phyloP scores from a whole-genome alignment of 2,113 vertebrate genomes.

The Desmodus rotundus region DNA sequence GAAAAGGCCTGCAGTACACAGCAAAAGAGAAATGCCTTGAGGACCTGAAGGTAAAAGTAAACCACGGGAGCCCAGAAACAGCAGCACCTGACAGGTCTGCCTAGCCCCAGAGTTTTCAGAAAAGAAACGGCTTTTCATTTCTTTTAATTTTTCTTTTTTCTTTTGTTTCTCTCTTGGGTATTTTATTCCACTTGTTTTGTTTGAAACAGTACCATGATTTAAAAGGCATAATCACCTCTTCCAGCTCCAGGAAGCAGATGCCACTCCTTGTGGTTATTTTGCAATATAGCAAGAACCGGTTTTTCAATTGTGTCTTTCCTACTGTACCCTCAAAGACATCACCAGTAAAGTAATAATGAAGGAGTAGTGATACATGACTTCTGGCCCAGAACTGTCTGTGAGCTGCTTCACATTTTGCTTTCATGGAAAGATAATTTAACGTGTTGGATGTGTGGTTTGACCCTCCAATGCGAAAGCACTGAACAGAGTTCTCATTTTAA shows the following conservation, averaged over 20 bases:
- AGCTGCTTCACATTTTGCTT: constrained; percentile 41
- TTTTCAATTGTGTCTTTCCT: constrained; percentile 34
- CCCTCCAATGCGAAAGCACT: background rate
- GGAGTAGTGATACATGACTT: background rate
- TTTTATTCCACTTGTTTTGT: background rate
- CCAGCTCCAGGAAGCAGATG: constrained; percentile 18
- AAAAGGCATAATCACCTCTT: constrained; percentile 21
- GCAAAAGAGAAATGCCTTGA: background rate
- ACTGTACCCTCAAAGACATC: background rate
- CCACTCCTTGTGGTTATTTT: constrained; percentile 29
- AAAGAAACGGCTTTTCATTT: background rate
- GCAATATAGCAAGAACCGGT: constrained; percentile 41
- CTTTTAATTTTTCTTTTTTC: background rate
- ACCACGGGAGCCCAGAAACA: background rate
- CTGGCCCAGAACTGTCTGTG: background rate
- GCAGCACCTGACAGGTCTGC: background rate
- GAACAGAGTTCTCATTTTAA: background rate
- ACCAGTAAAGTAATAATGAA: constrained; percentile 13
- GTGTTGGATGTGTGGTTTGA: background rate
- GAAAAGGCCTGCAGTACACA: background rate
- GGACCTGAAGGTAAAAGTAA: background rate
- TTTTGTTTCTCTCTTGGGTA: background rate
- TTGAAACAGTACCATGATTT: constrained; percentile 36
- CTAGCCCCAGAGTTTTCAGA: background rate
- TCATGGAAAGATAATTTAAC: constrained; percentile 1